Evolutionary conservation across 2,113 vertebrate genomes (phyloP).

Genomic region (Sigmodon hispidus): DNA sequence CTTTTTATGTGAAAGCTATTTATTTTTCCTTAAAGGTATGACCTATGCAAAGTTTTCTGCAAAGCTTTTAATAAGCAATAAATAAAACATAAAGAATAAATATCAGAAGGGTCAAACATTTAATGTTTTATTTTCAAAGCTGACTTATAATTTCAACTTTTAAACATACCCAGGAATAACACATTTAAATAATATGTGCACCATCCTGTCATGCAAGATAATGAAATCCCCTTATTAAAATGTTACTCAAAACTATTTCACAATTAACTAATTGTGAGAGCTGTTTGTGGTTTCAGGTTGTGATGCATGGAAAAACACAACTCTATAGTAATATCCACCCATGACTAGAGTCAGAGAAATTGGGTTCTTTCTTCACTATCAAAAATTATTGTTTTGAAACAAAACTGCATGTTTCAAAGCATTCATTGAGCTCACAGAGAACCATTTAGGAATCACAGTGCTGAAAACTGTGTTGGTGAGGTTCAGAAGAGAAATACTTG

Average conservation of each 20-base stretch:
- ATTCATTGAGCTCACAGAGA: neutral
- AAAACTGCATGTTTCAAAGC: constrained; percentile 4
- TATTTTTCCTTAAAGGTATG: neutral
- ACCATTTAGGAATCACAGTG: neutral
- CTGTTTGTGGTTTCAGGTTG: constrained; percentile 2
- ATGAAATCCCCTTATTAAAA: constrained; percentile 62
- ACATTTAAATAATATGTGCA: constrained; percentile 31
- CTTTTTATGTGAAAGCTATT: neutral
- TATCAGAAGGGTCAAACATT: neutral
- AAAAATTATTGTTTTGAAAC: constrained; percentile 59
- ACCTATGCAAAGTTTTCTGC: neutral
- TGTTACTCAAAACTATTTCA: neutral
- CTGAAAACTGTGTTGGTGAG: neutral
- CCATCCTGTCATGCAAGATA: neutral
- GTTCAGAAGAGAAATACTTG: constrained; percentile 1
- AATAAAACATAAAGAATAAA: neutral
- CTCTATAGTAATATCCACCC: constrained; percentile 8
- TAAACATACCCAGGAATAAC: constrained; percentile 25
- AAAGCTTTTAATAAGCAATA: constrained; percentile 26
- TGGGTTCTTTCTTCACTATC: constrained; percentile 34
- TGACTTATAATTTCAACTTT: constrained; percentile 50
- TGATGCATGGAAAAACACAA: constrained; percentile 21
- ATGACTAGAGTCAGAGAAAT: constrained; percentile 40
- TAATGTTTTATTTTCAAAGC: constrained; percentile 35
- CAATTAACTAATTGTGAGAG: neutral